Percentiles rank a stretch among this genome's conserved stretches.
These are phyloP conservation scores for Equus przewalskii DNA, from an alignment of 2,113 vertebrate genomes.

Conservation along the genomic window DNA sequence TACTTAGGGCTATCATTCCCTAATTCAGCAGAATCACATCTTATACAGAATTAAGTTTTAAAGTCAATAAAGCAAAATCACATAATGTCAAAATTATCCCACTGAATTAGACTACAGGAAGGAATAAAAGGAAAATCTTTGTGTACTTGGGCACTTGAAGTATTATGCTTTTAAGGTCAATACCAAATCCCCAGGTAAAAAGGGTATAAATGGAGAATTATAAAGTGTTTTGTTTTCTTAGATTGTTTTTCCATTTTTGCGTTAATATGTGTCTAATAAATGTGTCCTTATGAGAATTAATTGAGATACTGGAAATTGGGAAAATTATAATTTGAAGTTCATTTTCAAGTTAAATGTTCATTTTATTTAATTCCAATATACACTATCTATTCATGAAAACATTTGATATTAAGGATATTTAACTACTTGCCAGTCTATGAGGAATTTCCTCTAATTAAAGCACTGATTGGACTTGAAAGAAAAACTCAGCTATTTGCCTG, in stretches of 20 bases:
- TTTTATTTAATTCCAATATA: constrained; percentile 22
- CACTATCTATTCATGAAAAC: constrained; percentile 1
- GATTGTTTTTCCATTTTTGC: background rate
- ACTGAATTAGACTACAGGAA: background rate
- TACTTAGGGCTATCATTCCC: constrained; percentile 11
- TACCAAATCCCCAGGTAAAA: background rate
- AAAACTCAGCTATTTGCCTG: background rate
- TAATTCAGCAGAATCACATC: background rate
- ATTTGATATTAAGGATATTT: constrained; percentile 28
- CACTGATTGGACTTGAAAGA: background rate
- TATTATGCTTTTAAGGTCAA: constrained; percentile 9
- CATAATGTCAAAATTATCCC: constrained; percentile 2
- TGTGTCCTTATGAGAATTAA: background rate
- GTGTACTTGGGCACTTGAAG: background rate
- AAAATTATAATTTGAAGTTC: constrained; percentile 52
- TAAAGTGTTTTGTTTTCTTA: constrained; percentile 44
- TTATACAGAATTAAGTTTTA: constrained; percentile 5
- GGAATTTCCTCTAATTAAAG: constrained; percentile 39
- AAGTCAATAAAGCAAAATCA: constrained; percentile 39
- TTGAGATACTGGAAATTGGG: background rate
- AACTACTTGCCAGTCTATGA: background rate
- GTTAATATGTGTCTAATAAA: background rate
- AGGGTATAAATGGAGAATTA: background rate
- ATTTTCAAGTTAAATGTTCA: constrained; percentile 3
- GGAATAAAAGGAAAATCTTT: constrained; percentile 30